Conservation (phyloP, 2,113 vertebrate genomes). For the Callaeas wilsoni region DNA sequence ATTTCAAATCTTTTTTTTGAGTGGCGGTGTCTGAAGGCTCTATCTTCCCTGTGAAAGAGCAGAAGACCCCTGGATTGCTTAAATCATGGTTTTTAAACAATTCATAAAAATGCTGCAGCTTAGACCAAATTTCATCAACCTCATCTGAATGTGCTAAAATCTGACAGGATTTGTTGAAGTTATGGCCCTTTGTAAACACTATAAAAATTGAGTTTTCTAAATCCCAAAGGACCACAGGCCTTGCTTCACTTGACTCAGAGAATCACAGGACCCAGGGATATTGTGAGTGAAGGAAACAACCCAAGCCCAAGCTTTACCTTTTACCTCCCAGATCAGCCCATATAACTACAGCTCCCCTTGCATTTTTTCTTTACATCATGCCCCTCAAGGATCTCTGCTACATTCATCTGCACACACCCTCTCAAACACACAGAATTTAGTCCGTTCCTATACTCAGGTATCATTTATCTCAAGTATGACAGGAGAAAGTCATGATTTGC, state of each 20-base stretch:
- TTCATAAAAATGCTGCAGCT: neutral
- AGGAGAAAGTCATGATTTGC: neutral
- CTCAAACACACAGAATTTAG: neutral
- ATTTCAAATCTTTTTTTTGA: neutral
- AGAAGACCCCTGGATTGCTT: neutral
- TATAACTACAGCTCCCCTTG: neutral
- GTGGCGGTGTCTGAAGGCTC: neutral
- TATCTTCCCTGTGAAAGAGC: neutral
- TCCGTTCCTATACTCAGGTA: rapidly evolving
- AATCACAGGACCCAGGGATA: neutral
- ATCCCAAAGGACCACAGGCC: neutral
- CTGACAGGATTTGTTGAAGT: neutral
- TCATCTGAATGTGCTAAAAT: neutral
- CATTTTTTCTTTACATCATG: neutral
- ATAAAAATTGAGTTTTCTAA: neutral
- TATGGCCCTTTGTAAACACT: neutral
- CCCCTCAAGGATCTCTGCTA: neutral
- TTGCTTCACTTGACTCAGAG: neutral
- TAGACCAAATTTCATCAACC: neutral
- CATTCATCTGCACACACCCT: neutral
- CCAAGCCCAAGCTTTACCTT: neutral
- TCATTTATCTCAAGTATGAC: neutral
- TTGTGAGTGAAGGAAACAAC: neutral
- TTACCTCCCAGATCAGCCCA: neutral
- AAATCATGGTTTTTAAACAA: neutral